Conservation (phyloP, 1,140 invertebrate species). For the Trypoxylus dichotomus region DNA sequence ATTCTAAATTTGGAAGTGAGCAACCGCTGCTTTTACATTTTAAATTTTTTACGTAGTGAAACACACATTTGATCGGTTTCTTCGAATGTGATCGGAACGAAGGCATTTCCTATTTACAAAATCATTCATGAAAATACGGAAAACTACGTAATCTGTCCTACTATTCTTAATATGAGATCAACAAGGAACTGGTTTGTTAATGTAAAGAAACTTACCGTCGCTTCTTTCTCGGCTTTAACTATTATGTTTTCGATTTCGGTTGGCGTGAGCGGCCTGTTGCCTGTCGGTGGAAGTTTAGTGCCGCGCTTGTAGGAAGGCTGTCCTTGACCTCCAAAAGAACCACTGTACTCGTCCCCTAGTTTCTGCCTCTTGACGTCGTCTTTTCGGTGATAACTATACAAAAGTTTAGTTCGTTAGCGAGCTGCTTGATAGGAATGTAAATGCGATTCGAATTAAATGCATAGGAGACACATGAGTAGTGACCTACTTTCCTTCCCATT, state of each 20-base stretch:
- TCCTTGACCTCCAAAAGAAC: conserved; percentile 42
- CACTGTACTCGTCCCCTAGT: not conserved
- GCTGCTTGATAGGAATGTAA: too few relatives aligned
- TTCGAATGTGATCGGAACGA: too few relatives aligned
- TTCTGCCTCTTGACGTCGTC: not conserved
- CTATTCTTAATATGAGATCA: not conserved
- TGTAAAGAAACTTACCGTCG: conserved; percentile 54
- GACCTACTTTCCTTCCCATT: too few relatives aligned
- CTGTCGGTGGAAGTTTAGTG: conserved; percentile 27
- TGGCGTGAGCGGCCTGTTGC: conserved; percentile 40
- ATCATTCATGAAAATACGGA: not conserved
- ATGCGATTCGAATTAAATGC: too few relatives aligned
- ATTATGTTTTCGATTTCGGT: conserved; percentile 50
- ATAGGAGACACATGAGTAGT: too few relatives aligned
- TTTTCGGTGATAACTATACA: not conserved
- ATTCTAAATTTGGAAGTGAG: too few relatives aligned
- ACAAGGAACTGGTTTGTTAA: not conserved
- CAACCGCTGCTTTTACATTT: too few relatives aligned
- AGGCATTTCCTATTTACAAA: too few relatives aligned
- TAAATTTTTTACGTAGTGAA: too few relatives aligned
- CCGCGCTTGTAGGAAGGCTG: not conserved
- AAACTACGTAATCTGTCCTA: not conserved
- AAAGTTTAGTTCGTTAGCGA: not conserved
- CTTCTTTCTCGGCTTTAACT: conserved; percentile 59
- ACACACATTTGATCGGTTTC: too few relatives aligned